A percentile compares a stretch with the other conserved stretches of the same genome.
Conservation (phyloP, 2,797 vertebrate species). For the Cirrhinus mrigala region DNA sequence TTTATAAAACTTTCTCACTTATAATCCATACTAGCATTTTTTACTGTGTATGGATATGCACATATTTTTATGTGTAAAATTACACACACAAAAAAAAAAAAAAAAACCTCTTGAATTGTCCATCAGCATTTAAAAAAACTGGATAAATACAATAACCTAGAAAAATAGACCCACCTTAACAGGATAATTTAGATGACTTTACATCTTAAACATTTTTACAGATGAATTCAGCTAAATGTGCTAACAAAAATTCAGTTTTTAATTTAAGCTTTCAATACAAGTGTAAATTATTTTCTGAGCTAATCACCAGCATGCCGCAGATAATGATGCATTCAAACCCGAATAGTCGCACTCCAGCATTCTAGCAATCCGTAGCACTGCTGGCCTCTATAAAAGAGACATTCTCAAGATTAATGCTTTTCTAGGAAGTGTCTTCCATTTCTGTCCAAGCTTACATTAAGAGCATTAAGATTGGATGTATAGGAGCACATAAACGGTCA, state of each 20-base stretch:
- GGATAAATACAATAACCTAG: not conserved
- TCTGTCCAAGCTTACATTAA: not conserved
- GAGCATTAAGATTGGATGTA: conserved; percentile 13
- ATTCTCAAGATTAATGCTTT: conserved; percentile 22
- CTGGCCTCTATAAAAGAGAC: conserved; percentile 4
- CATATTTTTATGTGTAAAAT: not conserved
- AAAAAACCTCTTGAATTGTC: not conserved
- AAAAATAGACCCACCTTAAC: not conserved
- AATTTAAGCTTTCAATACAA: not conserved
- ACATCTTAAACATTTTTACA: not conserved
- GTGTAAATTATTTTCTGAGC: not conserved
- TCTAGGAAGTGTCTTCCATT: conserved; percentile 17
- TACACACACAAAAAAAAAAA: not conserved
- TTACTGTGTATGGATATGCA: not conserved
- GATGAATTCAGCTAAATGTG: not conserved
- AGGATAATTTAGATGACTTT: not conserved
- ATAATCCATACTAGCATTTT: not conserved
- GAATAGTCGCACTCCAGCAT: not conserved
- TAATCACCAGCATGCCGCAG: conserved; percentile 6
- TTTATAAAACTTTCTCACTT: not conserved
- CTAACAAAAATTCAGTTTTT: not conserved
- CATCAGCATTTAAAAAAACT: not conserved
- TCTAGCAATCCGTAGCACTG: not conserved
- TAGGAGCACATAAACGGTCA: not conserved
- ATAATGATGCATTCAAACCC: not conserved